phyloP scores from a whole-genome alignment of 2,113 vertebrate genomes.

The Ciconia stormi region DNA sequence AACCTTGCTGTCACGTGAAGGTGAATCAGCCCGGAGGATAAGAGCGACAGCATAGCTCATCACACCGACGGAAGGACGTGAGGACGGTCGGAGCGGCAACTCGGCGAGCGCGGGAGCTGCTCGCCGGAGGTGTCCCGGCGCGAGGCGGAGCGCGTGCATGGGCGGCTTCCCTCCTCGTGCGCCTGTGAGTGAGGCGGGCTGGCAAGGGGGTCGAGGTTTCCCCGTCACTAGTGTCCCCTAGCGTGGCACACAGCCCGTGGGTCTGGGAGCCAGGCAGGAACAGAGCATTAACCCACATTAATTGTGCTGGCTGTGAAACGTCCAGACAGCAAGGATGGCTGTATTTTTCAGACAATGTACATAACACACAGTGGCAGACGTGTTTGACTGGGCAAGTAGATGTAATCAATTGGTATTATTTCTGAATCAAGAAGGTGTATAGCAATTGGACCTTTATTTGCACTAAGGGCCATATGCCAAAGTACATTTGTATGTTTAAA shows the following conservation, averaged over 20 bases:
- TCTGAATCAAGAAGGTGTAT: not conserved
- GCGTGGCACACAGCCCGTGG: rapidly evolving
- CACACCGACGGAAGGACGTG: not conserved
- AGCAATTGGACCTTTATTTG: not conserved
- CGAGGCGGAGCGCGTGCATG: not conserved
- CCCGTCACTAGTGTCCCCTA: not conserved
- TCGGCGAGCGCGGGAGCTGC: rapidly evolving
- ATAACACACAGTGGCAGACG: not conserved
- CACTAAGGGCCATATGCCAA: not conserved
- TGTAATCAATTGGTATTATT: not conserved
- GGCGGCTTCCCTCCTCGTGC: not conserved
- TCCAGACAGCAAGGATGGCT: not conserved
- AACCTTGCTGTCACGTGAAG: not conserved
- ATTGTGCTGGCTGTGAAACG: not conserved
- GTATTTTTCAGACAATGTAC: not conserved
- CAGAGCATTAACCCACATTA: not conserved
- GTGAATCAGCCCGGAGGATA: not conserved
- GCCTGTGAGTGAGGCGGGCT: not conserved
- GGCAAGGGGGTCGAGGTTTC: rapidly evolving
- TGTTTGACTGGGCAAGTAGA: not conserved
- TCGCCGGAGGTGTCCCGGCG: rapidly evolving
- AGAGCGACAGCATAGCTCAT: not conserved
- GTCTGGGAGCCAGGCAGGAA: not conserved
- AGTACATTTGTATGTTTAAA: not conserved
- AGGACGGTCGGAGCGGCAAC: not conserved